phyloP scores from a whole-genome alignment of 2,113 vertebrate genomes.

The Stigmatopora nigra region DNA sequence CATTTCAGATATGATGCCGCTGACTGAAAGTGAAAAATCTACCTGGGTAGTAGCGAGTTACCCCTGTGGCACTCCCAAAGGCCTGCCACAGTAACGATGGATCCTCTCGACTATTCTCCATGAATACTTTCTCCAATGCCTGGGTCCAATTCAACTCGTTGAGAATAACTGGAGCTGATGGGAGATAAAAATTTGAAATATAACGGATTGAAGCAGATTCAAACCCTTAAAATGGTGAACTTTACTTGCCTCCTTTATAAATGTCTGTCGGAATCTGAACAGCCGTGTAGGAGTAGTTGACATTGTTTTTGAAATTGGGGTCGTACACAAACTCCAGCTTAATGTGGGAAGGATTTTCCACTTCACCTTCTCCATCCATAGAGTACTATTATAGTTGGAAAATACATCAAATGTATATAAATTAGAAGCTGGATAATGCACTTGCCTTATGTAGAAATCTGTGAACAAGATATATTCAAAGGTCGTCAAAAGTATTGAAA shows the following conservation, averaged over 20 bases:
- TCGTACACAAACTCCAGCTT: slow-evolving; percentile 92
- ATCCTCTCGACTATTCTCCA: slow-evolving; percentile 88
- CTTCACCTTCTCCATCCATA: slow-evolving; percentile 78
- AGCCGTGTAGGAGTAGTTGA: slow-evolving; percentile 93
- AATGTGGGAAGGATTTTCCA: slow-evolving; percentile 79
- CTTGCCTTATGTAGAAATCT: neutral
- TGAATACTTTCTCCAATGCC: slow-evolving; percentile 88
- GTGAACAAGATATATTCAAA: no score
- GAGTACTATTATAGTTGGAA: slow-evolving; percentile 46
- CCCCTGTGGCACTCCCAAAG: slow-evolving; percentile 91
- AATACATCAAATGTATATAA: neutral
- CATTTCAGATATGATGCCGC: neutral
- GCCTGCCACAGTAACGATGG: slow-evolving; percentile 94
- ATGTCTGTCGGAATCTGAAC: slow-evolving; percentile 99
- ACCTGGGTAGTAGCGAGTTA: slow-evolving; percentile 97
- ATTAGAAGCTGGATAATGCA: neutral
- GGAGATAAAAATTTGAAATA: neutral
- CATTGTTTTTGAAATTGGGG: slow-evolving; percentile 93
- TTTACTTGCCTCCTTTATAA: slow-evolving; percentile 96
- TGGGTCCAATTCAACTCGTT: slow-evolving; percentile 98
- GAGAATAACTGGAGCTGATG: slow-evolving; percentile 86
- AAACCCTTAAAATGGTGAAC: neutral
- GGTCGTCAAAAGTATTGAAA: no score
- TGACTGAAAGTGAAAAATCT: slow-evolving; percentile 1
- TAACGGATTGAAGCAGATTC: neutral